These are phyloP conservation scores for Leistus spinibarbis DNA, from an alignment of 2,888 invertebrate species.

Conservation along the genomic window DNA sequence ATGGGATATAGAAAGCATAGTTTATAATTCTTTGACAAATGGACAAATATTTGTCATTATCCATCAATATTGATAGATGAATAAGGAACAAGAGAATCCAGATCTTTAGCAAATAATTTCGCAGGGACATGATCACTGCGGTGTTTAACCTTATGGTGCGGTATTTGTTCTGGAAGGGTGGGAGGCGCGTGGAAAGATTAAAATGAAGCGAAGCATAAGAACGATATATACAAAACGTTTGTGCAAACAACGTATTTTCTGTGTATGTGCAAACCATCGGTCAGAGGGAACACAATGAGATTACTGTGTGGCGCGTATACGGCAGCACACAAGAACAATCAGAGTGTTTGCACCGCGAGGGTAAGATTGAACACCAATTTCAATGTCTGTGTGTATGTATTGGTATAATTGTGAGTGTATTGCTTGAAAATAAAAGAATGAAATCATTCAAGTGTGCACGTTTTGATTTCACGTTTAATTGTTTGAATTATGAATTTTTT, in stretches of 20 bases:
- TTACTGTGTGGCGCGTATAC: conserved; percentile 42
- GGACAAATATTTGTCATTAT: neutral
- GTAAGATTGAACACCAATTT: conserved; percentile 5
- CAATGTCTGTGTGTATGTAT: neutral
- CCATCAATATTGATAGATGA: neutral
- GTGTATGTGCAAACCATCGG: conserved; percentile 46
- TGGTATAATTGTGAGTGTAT: neutral
- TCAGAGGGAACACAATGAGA: conserved; percentile 50
- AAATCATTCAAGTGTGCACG: conserved; percentile 24
- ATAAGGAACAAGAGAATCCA: neutral
- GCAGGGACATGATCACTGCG: neutral
- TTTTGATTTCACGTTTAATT: conserved; percentile 26
- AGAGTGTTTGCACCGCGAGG: conserved; percentile 40
- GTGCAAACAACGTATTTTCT: conserved; percentile 1
- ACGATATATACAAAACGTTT: conserved; percentile 28
- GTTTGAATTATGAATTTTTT: conserved; percentile 23
- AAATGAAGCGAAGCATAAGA: conserved; percentile 57
- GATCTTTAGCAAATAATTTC: conserved; percentile 14
- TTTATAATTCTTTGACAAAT: neutral
- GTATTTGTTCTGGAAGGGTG: conserved; percentile 43
- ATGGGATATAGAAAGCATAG: too few species aligned
- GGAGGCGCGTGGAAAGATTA: conserved; percentile 55
- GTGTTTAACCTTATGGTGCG: conserved; percentile 10
- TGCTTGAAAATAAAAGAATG: neutral
- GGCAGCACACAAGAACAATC: conserved; percentile 45